Percentiles rank a stretch among this genome's conserved stretches.
Conservation (phyloP, 2,797 vertebrate genomes). For the Parauchenoglanis punctatus region DNA sequence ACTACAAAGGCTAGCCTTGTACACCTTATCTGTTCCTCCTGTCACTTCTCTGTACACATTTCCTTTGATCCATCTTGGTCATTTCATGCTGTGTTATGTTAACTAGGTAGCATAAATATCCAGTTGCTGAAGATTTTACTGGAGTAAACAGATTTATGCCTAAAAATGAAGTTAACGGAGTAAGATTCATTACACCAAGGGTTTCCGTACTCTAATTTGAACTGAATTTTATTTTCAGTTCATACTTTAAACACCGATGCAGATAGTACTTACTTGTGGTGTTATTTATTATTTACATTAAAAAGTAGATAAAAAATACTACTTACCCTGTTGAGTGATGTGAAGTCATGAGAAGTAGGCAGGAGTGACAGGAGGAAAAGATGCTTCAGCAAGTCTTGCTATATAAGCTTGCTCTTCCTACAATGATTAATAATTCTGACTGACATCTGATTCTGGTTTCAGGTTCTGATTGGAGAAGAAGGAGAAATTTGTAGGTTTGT, state of each 20-base stretch:
- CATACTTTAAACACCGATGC: not conserved
- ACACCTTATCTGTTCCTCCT: not conserved
- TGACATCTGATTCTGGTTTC: not conserved
- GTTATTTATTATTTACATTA: not conserved
- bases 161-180: not conserved
- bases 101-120: not conserved
- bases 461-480: not conserved
- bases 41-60: not conserved
- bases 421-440: not conserved
- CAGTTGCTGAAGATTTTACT: not conserved
- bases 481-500: not conserved
- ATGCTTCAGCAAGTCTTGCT: not conserved
- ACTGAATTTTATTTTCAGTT: no score
- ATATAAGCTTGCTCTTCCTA: not conserved
- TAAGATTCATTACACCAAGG: not conserved
- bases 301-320: not conserved
- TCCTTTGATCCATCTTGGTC: not conserved
- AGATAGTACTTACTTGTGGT: not conserved
- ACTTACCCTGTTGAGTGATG: constrained; percentile 1
- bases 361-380: constrained; percentile 60
- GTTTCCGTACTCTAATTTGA: not conserved
- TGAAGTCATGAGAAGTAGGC: constrained; percentile 36
- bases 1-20: not conserved
- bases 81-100: not conserved
- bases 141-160: not conserved